Conservation (phyloP, 1,140 invertebrate genomes). For the Bombus superbus region DNA sequence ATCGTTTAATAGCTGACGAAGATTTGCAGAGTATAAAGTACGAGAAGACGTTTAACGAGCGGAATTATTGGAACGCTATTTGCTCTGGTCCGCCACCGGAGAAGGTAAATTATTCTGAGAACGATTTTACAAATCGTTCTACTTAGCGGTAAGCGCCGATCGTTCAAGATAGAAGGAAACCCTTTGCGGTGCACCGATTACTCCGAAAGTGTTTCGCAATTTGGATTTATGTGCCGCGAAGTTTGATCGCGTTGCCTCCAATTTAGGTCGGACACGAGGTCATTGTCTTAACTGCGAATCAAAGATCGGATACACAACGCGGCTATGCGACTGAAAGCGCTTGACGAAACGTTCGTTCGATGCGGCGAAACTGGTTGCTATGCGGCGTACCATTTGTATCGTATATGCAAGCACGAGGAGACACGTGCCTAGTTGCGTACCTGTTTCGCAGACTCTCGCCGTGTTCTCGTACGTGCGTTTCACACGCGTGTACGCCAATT, state of each 20-base stretch:
- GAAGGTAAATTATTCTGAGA: conserved; percentile 42
- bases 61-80: conserved; percentile 4
- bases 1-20: not conserved
- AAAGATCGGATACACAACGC: conserved; percentile 9
- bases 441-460: not conserved
- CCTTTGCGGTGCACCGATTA: conserved; percentile 33
- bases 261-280: conserved; percentile 37
- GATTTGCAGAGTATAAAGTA: not conserved
- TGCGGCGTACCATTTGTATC: not conserved
- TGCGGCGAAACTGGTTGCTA: conserved; percentile 14
- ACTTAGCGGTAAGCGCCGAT: conserved; percentile 27
- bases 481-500: not conserved
- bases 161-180: conserved; percentile 14
- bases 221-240: conserved; percentile 25
- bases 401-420: not conserved
- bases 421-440: conserved; percentile 14
- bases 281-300: conserved; percentile 40
- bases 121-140: conserved; percentile 45
- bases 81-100: not conserved
- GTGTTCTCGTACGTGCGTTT: not conserved
- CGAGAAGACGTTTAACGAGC: not conserved
- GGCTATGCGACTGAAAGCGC: not conserved
- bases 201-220: conserved; percentile 37
- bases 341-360: conserved; percentile 31
- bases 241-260: conserved; percentile 2